Conservation (phyloP, 2,113 vertebrate genomes). For the Hyaena hyaena region DNA sequence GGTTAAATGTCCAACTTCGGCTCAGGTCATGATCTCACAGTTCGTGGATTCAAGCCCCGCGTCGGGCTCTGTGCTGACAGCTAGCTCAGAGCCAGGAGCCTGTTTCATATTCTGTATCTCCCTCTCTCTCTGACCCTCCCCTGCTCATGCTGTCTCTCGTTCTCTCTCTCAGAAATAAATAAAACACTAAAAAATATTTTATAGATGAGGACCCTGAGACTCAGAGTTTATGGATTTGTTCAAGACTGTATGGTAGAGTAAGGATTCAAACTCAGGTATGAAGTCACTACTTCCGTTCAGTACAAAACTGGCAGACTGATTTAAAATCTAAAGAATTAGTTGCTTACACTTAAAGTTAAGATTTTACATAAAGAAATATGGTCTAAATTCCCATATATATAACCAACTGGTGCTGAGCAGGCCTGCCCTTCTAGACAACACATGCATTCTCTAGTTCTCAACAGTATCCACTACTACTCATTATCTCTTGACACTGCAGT, state of each 20-base stretch:
- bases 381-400: not conserved
- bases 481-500: not conserved
- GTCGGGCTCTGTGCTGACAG: no score
- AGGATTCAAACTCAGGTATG: not conserved
- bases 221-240: not conserved
- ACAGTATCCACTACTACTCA: not conserved
- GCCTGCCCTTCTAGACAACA: not conserved
- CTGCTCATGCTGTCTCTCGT: no score
- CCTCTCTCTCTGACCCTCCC: no score
- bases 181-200: not conserved
- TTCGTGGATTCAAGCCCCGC: no score
- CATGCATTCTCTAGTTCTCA: not conserved
- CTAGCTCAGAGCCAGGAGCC: no score
- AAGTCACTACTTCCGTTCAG: not conserved
- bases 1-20: no score
- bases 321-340: not conserved
- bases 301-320: not conserved
- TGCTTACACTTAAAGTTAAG: not conserved
- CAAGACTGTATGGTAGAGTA: not conserved
- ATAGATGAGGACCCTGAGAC: not conserved
- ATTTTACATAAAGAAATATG: not conserved
- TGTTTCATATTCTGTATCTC: no score
- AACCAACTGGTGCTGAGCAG: not conserved
- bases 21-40: no score
- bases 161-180: no score